Base-by-base conservation (phyloP, 2,113 vertebrate genomes). In the Caranx ignobilis region DNA sequence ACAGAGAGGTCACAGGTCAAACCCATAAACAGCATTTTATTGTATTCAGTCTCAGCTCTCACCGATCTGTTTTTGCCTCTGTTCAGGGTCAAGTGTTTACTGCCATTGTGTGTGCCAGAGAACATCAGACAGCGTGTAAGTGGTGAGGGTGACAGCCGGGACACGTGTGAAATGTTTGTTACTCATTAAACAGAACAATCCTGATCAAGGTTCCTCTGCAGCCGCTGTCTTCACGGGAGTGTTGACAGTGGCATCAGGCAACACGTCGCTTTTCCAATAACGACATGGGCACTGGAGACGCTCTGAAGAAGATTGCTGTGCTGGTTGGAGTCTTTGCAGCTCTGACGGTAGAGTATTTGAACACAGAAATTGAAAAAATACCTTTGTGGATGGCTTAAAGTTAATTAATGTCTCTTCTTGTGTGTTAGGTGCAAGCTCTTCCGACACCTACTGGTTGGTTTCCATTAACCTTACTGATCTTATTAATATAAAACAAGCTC, bases 131-230 rank as follows among this genome's bases (percentile, higher is more conserved):
- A n/a, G 37, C 15, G 56, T 50, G 57, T 26, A 9, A 64, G 31
- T 9, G 1, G 18, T n/a, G 11, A 6, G 3, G 32, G 16, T 32
- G 21, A 6, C n/a, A 26, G 16, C 1, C 2, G 59, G 4, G 45
- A 68, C 50, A 67, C 6, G 21, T 79, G 85, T 82, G 41, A 59
- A 62, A 18, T 11, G 39, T n/a, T 39, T 50, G 63, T 91, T 82
- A 85, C 48, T 78, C 41, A 89, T 90, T 88, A 77, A 85, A 77
- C 35, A 39, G 26, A 1, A 11, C 43, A 41, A 75, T 67, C 37
- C 62, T 11, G 92, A 87, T 87, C 91, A 93, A 94, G 92, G 94
- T 92, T 81, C 91, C 45, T 34, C 57, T 75, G 11, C 4, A 2
- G 35, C n/a, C 10, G 10, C 12, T 37, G 32, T 54, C 48, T 92